Evolutionary conservation across 2,113 vertebrate genomes (phyloP).

Genomic region (Gadus chalcogrammus): DNA sequence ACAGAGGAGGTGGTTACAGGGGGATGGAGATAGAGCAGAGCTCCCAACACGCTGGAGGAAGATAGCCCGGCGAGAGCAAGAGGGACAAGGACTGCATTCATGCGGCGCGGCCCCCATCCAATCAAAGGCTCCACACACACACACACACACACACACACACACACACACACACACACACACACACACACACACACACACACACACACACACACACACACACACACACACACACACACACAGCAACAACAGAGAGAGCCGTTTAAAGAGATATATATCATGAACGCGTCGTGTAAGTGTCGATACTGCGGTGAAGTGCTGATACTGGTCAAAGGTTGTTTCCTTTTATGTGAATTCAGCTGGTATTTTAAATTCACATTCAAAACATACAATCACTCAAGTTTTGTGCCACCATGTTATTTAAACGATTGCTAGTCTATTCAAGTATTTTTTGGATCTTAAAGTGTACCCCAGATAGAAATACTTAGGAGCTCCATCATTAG

Average conservation of each 20-base stretch:
- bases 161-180: background rate
- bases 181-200: background rate
- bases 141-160: background rate
- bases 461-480: too few relatives aligned
- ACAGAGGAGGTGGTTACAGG: background rate
- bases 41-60: background rate
- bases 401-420: too few relatives aligned
- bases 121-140: background rate
- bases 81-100: slow-evolving; percentile 1
- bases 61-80: background rate
- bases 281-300: too few relatives aligned
- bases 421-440: too few relatives aligned
- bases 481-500: background rate
- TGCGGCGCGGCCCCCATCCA: background rate
- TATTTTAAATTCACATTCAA: too few relatives aligned
- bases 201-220: background rate
- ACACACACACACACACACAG: background rate
- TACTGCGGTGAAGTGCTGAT: too few relatives aligned
- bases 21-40: background rate
- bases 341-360: too few relatives aligned
- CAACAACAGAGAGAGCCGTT: background rate
- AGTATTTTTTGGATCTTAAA: too few relatives aligned
- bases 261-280: background rate
- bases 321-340: too few relatives aligned
- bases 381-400: too few relatives aligned